Evolutionary conservation across 2,113 vertebrate species (phyloP).

Genomic region (Trogon melanurus): DNA sequence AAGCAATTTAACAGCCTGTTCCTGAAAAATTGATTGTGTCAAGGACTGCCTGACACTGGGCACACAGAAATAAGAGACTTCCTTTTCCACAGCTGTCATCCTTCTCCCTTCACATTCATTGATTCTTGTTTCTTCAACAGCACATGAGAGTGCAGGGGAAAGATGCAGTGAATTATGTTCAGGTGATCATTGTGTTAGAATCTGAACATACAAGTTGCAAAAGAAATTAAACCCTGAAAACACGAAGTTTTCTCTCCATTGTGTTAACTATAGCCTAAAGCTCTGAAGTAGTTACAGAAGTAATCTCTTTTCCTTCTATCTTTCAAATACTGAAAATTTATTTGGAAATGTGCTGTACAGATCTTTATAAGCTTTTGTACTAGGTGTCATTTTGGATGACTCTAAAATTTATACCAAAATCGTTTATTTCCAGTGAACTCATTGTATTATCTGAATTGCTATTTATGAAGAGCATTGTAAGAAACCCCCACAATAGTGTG

Average conservation of each 20-base stretch:
- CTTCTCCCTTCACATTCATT: neutral
- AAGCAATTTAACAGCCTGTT: neutral
- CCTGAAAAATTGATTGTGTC: conserved; percentile 7
- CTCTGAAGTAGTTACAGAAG: neutral
- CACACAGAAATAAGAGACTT: neutral
- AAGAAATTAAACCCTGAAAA: neutral
- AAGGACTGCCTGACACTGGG: neutral
- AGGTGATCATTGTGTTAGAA: neutral
- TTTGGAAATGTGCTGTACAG: neutral
- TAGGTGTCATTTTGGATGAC: neutral
- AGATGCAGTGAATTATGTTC: neutral
- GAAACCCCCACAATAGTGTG: neutral
- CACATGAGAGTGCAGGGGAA: neutral
- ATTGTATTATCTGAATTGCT: neutral
- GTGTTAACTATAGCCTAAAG: neutral
- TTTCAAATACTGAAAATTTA: neutral
- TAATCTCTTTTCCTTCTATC: neutral
- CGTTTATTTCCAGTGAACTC: neutral
- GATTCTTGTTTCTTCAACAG: neutral
- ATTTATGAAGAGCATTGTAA: neutral
- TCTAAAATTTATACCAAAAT: neutral
- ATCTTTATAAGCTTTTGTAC: neutral
- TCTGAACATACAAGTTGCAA: neutral
- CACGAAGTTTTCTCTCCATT: neutral
- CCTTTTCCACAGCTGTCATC: neutral